A percentile compares a stretch with the other conserved stretches of the same genome.
Evolutionary conservation across 2,888 invertebrate species (phyloP).

Genomic region (Chirona hameri): DNA sequence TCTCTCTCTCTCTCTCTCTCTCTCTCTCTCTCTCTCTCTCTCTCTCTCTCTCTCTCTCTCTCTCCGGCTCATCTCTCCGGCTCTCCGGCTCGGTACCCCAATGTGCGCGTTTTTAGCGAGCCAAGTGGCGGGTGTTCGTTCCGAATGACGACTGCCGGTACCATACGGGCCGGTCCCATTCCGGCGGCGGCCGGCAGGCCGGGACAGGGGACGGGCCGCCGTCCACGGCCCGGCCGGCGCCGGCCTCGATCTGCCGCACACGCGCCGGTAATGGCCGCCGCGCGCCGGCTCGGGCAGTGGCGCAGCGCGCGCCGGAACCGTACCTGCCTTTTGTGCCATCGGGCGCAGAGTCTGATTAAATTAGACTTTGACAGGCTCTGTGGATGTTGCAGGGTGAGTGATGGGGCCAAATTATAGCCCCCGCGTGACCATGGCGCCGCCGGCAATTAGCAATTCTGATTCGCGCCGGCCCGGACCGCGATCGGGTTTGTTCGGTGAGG

Average conservation of each 20-base stretch:
- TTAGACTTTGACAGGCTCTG: not conserved
- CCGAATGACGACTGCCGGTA: too few species aligned
- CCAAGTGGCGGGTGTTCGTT: too few species aligned
- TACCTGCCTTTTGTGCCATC: not conserved
- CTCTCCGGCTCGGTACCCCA: not conserved
- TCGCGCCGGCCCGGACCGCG: not conserved
- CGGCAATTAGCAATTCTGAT: constrained; percentile 11
- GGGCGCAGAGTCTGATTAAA: not conserved
- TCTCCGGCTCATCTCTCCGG: not conserved
- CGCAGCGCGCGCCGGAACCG: not conserved
- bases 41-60: too few species aligned
- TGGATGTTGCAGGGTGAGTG: constrained; percentile 5
- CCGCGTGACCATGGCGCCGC: not conserved
- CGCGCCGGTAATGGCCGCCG: not conserved
- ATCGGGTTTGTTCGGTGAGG: not conserved
- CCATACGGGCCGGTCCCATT: too few species aligned
- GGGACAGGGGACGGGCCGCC: too few species aligned
- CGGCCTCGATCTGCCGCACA: not conserved
- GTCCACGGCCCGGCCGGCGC: not conserved
- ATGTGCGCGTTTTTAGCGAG: not conserved
- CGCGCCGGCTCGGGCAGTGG: not conserved
- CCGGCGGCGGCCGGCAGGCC: too few species aligned
- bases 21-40: too few species aligned
- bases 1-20: too few species aligned
- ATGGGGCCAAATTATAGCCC: constrained; percentile 5